Base-by-base conservation (phyloP, 2,888 invertebrate genomes). In the Polydrusus cervinus region DNA sequence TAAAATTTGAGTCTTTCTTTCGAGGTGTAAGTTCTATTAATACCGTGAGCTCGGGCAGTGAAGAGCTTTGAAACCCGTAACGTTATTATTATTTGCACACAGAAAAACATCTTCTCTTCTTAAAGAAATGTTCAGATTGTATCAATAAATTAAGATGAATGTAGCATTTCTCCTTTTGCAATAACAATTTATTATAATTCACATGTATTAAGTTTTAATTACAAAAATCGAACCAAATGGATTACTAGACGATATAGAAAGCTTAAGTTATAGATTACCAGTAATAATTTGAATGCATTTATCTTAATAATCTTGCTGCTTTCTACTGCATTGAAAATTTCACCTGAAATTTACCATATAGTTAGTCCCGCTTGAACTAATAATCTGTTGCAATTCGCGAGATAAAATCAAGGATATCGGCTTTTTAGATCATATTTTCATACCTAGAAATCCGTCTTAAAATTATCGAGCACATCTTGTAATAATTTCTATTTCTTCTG, bases 201-300 rank as follows among this genome's bases (percentile, higher is more conserved):
- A 69, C 14, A 60, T 47, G 49, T 51, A 49, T 61, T 70, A 61
- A 64, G 55, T 38, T 49, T 18, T 53, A 53, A 71, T 71, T 53
- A 53, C 55, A 53, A 40, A 62, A 70, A 70, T 53, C 51, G 43
- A 62, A 45, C 43, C 60, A 60, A 71, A 62, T 51, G 45, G 49
- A 34, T 7, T 34, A 13, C 62, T 34, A 51, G 18, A 16, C 53
- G 20, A 64, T 64, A 53, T 71, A 64, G 71, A 71, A 71, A 71
- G 71, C 40, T 53, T 43, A 10, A 61, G 49, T 64, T 66, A 64
- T 51, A 71, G 62, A 71, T 71, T 71, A 71, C 55, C 43, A 18
- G 40, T 43, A 55, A 51, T 66, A 65, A 65, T 66, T 66, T 60
- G 25, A 38, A 38, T 38, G 16, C 57, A 38, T 60, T 40, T 60